Evolutionary conservation across 2,888 invertebrate genomes (phyloP).

Genomic region (Zaprionus obscuricornis): DNA sequence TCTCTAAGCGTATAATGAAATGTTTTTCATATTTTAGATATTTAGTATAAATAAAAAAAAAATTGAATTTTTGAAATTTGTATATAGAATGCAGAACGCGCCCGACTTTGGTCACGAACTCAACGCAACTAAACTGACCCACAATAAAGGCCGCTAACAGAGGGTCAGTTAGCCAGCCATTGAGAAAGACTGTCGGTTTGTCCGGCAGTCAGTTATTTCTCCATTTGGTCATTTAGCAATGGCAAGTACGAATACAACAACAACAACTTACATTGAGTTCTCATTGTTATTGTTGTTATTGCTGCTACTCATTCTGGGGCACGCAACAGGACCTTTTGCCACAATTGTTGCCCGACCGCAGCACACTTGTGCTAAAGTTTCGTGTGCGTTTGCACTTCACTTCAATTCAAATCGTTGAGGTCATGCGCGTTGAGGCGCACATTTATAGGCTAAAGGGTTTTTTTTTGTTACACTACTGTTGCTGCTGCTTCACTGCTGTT

Average conservation of each 20-base stretch:
- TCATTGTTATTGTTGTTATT: conserved; percentile 16
- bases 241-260: conserved; percentile 12
- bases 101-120: conserved; percentile 74
- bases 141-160: conserved; percentile 37
- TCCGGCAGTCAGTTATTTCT: conserved; percentile 5
- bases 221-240: conserved; percentile 47
- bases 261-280: conserved; percentile 24
- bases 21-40: conserved; percentile 17
- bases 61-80: conserved; percentile 46
- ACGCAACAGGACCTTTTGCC: conserved; percentile 63
- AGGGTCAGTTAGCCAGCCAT: conserved; percentile 61
- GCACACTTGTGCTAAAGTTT: conserved; percentile 27
- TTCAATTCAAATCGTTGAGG: conserved; percentile 72
- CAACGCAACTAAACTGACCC: conserved; percentile 75
- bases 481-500: conserved; percentile 25
- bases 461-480: conserved; percentile 1
- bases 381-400: conserved; percentile 69
- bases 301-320: conserved; percentile 30
- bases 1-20: conserved; percentile 26
- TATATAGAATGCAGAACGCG: conserved; percentile 49
- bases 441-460: conserved; percentile 64
- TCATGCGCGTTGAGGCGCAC: conserved; percentile 74
- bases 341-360: background rate
- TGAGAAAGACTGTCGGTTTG: too few species aligned
- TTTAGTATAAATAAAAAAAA: conserved; percentile 7